Evolutionary conservation across 2,113 vertebrate genomes (phyloP), one percentile per base, ranked within the genome.

Genomic region (Eira barbara): DNA sequence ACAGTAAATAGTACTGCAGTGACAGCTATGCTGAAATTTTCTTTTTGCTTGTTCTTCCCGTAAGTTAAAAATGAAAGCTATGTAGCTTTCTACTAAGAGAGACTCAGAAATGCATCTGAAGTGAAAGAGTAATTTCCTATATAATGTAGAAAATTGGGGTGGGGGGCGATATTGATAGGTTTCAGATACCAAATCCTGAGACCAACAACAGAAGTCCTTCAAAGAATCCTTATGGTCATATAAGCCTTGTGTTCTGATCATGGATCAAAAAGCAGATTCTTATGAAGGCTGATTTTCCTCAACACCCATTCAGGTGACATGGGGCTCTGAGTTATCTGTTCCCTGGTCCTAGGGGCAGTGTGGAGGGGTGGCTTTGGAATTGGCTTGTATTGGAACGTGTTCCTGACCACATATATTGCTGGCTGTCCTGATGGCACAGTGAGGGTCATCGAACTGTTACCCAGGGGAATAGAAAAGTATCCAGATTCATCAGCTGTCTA

Each of bases 11-110:
- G 89, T 31, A 97, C 83, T 67, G 61, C 85, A 84, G 6, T 94
- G 83, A 65, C 79, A 97, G 76, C 0, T 49, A 29, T 97, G 98
- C 96, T 96, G 52, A 97, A 95, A 83, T 61, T 79, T 20, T 97
- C 88, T 98, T 79, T 63, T 97, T 89, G 76, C 90, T 92, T 97
- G 57, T 85, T n/a, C 23, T 69, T 23, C 1, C 63, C 94, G 52
- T 97, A 96, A 97, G 42, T 90, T 94, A 34, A n/a, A 80, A 86
- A 94, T 94, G 25, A 76, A 98, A 89, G n/a, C 71, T 93, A 47
- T 45, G 63, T 96, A 49, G 39, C 85, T 34, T 34, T 83, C 21
- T 42, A 93, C 31, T 21, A 61, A 93, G 42, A 82, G 87, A 83
- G 25, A 65, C 36, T 55, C 55, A 92, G 57, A 93, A 86, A 49